phyloP scores from a whole-genome alignment of 30 jellyfish, hydroid and myxozoan species.

The Cassiopea xamachana region DNA sequence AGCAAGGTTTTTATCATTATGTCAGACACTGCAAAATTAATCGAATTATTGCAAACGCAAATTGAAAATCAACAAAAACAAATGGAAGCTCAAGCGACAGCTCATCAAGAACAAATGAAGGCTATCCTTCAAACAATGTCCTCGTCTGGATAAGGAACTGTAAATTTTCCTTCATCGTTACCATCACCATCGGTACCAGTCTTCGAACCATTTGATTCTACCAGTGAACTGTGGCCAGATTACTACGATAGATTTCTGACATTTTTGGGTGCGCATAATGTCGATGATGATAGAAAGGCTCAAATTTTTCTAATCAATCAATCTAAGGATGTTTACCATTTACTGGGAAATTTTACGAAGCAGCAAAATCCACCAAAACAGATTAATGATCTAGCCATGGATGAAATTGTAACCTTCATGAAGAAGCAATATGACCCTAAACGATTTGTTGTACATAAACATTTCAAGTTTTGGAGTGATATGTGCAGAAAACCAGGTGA shows the following conservation, averaged over 20 bases:
- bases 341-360: constrained; percentile 6
- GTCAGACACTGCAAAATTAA: no score
- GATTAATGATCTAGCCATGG: constrained; percentile 39
- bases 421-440: constrained; percentile 46
- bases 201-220: constrained; percentile 9
- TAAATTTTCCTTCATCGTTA: no score
- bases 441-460: constrained; percentile 41
- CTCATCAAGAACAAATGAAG: no score
- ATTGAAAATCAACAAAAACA: neutral
- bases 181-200: neutral
- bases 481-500: constrained; percentile 52
- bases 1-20: no score
- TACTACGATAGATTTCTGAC: constrained; percentile 12
- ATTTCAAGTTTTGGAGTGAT: constrained; percentile 59
- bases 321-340: neutral
- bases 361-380: constrained; percentile 33
- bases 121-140: no score
- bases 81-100: neutral
- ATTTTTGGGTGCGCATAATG: neutral
- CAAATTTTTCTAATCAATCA: neutral
- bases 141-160: no score
- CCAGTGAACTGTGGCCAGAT: constrained; percentile 19
- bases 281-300: neutral
- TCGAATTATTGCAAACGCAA: neutral
- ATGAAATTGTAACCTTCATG: constrained; percentile 45